A percentile compares a stretch with the other conserved stretches of the same genome.
Evolutionary conservation across 2,888 invertebrate species (phyloP).

Genomic region (Lordiphosa fenestrarum): DNA sequence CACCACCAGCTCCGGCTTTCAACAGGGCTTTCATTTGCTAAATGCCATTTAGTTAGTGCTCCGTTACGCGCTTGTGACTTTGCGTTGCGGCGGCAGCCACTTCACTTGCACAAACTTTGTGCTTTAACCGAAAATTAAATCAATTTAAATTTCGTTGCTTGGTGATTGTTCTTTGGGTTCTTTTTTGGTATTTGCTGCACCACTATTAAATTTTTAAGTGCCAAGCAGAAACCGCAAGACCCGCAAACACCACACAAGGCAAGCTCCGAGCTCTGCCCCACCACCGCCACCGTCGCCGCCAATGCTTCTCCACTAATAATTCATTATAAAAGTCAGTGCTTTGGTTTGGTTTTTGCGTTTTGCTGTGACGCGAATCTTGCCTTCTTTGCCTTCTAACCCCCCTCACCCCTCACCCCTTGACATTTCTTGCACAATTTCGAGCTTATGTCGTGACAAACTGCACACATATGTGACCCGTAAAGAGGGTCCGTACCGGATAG

Average conservation of each 20-base stretch:
- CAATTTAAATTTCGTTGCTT: slow-evolving; percentile 32
- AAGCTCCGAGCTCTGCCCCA: slow-evolving; percentile 28
- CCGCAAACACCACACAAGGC: slow-evolving; percentile 69
- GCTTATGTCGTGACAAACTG: slow-evolving; percentile 76
- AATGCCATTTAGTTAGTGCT: slow-evolving; percentile 45
- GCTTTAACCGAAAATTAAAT: slow-evolving; percentile 25
- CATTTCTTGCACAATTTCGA: slow-evolving; percentile 29
- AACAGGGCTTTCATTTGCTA: slow-evolving; percentile 31
- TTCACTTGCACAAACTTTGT: too few species aligned
- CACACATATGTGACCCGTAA: slow-evolving; percentile 65
- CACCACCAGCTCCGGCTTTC: slow-evolving; percentile 36
- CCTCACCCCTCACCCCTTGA: background rate
- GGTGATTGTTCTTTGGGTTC: slow-evolving; percentile 8
- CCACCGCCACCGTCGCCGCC: background rate
- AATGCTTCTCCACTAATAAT: slow-evolving; percentile 59
- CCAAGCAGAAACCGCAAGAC: slow-evolving; percentile 61
- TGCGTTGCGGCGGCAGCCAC: background rate
- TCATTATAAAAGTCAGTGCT: slow-evolving; percentile 75
- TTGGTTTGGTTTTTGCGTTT: slow-evolving; percentile 71
- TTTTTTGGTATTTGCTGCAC: slow-evolving; percentile 50
- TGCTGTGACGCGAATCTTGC: slow-evolving; percentile 60
- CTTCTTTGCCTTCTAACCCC: background rate
- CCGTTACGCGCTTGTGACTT: slow-evolving; percentile 14
- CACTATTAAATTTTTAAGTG: slow-evolving; percentile 73
- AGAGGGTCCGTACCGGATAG: slow-evolving; percentile 9